phyloP scores from a whole-genome alignment of 2,888 invertebrate genomes.

The Callimorpha dominula region DNA sequence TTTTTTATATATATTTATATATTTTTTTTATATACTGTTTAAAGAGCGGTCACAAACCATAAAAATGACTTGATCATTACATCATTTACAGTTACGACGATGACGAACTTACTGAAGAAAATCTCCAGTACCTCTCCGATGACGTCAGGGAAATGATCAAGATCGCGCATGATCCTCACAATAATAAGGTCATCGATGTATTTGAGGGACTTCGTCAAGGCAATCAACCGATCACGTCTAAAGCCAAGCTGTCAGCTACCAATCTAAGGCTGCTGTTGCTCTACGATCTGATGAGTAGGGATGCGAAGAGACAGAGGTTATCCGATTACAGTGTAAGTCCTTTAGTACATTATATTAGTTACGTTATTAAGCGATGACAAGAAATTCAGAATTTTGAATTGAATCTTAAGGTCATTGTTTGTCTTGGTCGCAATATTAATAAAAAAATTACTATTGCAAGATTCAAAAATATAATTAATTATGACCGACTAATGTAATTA shows the following conservation, averaged over 20 bases:
- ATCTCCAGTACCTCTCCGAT: conserved; percentile 77
- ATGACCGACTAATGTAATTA: neutral
- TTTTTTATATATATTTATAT: too few relatives aligned
- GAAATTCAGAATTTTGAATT: too few relatives aligned
- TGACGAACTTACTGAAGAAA: conserved; percentile 74
- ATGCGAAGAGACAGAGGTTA: conserved; percentile 88
- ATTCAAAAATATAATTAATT: too few relatives aligned
- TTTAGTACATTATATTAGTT: neutral
- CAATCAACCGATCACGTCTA: conserved; percentile 71
- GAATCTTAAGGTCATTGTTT: too few relatives aligned
- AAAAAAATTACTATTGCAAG: neutral
- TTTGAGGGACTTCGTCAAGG: conserved; percentile 72
- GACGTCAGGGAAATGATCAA: conserved; percentile 78
- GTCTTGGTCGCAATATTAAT: neutral
- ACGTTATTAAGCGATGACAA: too few relatives aligned
- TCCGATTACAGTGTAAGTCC: conserved; percentile 87
- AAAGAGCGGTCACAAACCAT: too few relatives aligned
- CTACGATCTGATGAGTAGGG: conserved; percentile 89
- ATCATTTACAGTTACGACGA: conserved; percentile 11
- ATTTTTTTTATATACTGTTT: too few relatives aligned
- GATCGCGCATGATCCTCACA: conserved; percentile 73
- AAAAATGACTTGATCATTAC: neutral
- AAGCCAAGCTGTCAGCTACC: conserved; percentile 85
- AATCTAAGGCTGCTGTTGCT: conserved; percentile 87
- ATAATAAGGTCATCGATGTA: conserved; percentile 74